Percentiles rank a stretch among this genome's conserved stretches.
Conservation (phyloP, 1,140 invertebrate species). For the Pseudachorutes palmiensis region DNA sequence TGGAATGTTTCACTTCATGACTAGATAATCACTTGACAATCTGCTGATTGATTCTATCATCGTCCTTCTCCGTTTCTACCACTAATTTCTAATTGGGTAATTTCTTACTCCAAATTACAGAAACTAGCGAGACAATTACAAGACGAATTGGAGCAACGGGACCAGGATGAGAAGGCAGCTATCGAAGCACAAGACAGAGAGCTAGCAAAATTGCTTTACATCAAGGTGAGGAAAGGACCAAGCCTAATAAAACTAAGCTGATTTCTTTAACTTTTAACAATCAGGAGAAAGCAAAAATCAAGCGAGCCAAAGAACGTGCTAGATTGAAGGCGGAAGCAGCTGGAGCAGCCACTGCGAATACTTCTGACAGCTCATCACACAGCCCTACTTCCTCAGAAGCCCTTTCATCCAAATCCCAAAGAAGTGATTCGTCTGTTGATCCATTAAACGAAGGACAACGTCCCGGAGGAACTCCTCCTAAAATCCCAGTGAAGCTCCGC, state of each 20-base stretch:
- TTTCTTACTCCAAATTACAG: conserved; percentile 42
- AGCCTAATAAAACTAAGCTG: no score
- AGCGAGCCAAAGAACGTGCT: conserved; percentile 56
- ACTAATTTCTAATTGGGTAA: neutral
- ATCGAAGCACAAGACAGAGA: conserved; percentile 88
- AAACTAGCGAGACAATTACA: conserved; percentile 58
- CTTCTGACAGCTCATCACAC: neutral
- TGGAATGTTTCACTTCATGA: conserved; percentile 41
- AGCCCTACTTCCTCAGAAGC: no score
- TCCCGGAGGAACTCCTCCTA: no score
- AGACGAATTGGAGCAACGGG: conserved; percentile 53
- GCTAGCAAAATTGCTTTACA: conserved; percentile 77
- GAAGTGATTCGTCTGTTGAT: neutral
- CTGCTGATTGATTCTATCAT: neutral
- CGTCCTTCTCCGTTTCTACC: neutral
- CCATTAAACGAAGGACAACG: neutral
- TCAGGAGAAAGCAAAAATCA: conserved; percentile 59
- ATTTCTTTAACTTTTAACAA: neutral
- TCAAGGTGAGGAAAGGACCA: conserved; percentile 60
- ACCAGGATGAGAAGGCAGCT: conserved; percentile 63
- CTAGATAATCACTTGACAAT: conserved; percentile 47
- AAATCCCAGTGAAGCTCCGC: conserved; percentile 32
- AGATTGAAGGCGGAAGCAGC: conserved; percentile 57
- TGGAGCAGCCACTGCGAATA: conserved; percentile 22
- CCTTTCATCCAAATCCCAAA: no score